phyloP scores from a whole-genome alignment of 2,113 vertebrate species.

The Thamnaconus septentrionalis region DNA sequence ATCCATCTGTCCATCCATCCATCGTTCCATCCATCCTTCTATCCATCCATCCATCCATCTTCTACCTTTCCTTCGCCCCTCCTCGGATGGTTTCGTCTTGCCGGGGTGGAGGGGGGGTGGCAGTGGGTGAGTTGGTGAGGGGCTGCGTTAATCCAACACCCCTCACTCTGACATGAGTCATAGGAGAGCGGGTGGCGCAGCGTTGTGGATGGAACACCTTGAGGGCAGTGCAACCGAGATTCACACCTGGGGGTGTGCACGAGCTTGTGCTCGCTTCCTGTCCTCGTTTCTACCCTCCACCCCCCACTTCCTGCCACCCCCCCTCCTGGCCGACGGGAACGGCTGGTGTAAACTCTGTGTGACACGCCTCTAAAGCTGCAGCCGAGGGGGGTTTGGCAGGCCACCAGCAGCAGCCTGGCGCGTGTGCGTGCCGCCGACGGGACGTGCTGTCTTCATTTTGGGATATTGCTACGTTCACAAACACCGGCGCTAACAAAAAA shows the following conservation, averaged over 20 bases:
- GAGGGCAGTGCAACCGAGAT: neutral
- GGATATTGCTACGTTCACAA: slow-evolving; percentile 27
- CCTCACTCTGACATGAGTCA: too few species aligned
- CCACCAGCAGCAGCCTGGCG: slow-evolving; percentile 22
- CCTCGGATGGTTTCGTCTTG: too few species aligned
- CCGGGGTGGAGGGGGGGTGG: too few species aligned
- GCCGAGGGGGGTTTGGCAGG: slow-evolving; percentile 37
- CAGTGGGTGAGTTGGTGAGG: too few species aligned
- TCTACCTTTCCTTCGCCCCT: too few species aligned
- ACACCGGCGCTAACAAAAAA: slow-evolving; percentile 30
- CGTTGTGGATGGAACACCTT: slow-evolving; percentile 4
- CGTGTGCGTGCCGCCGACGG: neutral
- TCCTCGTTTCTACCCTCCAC: neutral
- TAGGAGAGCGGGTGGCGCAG: neutral
- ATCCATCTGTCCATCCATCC: too few species aligned
- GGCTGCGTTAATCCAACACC: too few species aligned
- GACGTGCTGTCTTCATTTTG: slow-evolving; percentile 31
- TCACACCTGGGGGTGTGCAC: neutral
- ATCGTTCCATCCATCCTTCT: too few species aligned
- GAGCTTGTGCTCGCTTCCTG: neutral
- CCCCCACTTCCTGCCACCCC: slow-evolving; percentile 5
- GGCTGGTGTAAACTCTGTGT: slow-evolving; percentile 11
- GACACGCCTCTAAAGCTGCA: slow-evolving; percentile 26
- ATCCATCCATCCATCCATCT: too few species aligned
- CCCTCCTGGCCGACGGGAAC: neutral